Evolutionary conservation across 2,797 vertebrate genomes (phyloP), one percentile per base, ranked within the genome.

Genomic region (Pangasius larnaudii): DNA sequence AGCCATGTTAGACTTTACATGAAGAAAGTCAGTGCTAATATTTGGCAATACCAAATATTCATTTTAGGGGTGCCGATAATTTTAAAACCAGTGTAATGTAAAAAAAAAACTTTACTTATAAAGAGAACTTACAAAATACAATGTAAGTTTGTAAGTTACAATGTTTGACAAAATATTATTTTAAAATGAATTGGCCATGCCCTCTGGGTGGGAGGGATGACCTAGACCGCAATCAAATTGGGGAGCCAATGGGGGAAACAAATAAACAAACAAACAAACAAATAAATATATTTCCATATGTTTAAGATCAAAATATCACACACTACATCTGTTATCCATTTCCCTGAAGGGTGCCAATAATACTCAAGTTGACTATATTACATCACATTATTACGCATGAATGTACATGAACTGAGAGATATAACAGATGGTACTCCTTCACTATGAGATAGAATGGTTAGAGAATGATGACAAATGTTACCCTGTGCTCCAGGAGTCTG

Each of bases 401-500:
- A 39, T 39, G 18, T 72, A 46, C 42, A 4, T 74, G 22, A 46
- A 13, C 39, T 27, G 18, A 24, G 19, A 39, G 2, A 42, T 36
- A 69, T 18, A 72, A 72, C 22, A 49, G 10, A 27, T 2, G 1
- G 10, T 27, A 74, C 71, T 27, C 1, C 22, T 46, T 49, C 8
- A 5, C 39, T 4, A 36, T 18, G 69, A 75, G 11, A 46, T 2
- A 46, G 1, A 75, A 74, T 46, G 19, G 0, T 42, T 42, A 42
- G 19, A 42, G 71, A 46, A 46, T 49, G 39, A 75, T 49, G 24
- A 27, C 9, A 46, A 49, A 5, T 24, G 22, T 75, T 75, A 99
- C 98, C 96, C 97, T 97, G 90, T 96, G 93, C 92, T 99, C 97
- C 1, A 99, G 93, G 74, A 99, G 96, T 67, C 95, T 95, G 46